Base-by-base conservation (phyloP, 2,797 vertebrate species). In the Peromyscus eremicus region DNA sequence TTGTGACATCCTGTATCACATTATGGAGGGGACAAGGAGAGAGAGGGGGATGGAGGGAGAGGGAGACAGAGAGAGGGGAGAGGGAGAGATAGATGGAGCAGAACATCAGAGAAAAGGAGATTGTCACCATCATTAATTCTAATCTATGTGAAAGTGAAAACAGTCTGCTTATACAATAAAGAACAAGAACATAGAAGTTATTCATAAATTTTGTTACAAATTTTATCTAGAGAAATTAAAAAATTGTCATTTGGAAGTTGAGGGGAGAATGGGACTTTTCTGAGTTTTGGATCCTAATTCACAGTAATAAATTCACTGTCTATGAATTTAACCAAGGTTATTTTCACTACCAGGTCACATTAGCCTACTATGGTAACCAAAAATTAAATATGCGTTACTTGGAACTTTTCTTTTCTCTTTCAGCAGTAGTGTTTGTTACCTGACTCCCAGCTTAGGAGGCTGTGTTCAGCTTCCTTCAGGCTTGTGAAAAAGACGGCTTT, bases 341-440 rank as follows among this genome's bases (percentile, higher is more conserved):
- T 86, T 84, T 89, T 21, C 49, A 37, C 71, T 88, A 73, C 62
- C 83, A 71, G 64, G 29, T 27, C 34, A 86, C 23, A 86, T 81
- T 71, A 27, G 73, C 77, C 27, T 43, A 81, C n/a, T 2, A 10
- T 71, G 6, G 43, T 76, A 17, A 29, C 7, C 16, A 40, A 49
- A 96, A 83, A 90, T 14, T 68, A 40, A 60, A 94, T 85, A 9
- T 95, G 19, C 5, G 32, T 40, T 88, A 32, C 64, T 85, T 95
- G 52, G 6, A 6, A 6, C 9, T 23, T 43, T 32, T 87, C 23
- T 57, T 62, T 76, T 49, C 60, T 55, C 1, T 57, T 60, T 49
- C 81, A 46, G n/a, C 29, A 64, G 0, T 16, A 64, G 57, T 91
- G 19, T n/a, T 82, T 3, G 25, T 46, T 92, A 32, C 55, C 60